Evolutionary conservation across 2,888 invertebrate species (phyloP).

Genomic region (Megamerina dolium): DNA sequence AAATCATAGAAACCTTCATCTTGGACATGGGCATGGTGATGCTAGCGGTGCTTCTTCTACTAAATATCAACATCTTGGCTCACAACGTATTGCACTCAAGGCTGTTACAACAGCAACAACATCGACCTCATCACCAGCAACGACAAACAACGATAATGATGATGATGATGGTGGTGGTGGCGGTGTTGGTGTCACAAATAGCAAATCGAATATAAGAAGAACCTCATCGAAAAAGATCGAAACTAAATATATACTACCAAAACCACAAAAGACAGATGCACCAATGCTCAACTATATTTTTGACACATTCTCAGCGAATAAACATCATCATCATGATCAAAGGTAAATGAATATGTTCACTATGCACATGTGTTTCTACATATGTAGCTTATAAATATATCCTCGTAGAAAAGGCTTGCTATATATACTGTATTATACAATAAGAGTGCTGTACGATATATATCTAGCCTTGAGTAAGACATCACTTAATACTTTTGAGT

Average conservation of each 20-base stretch:
- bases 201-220: slow-evolving; percentile 17
- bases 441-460: too few species aligned
- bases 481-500: too few species aligned
- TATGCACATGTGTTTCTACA: background rate
- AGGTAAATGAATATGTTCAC: slow-evolving; percentile 50
- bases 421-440: background rate
- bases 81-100: slow-evolving; percentile 30
- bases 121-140: background rate
- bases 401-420: background rate
- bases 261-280: slow-evolving; percentile 57
- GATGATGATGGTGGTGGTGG: slow-evolving; percentile 1
- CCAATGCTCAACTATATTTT: slow-evolving; percentile 71
- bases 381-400: background rate
- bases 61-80: slow-evolving; percentile 35
- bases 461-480: too few species aligned
- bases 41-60: slow-evolving; percentile 16
- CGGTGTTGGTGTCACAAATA: slow-evolving; percentile 1
- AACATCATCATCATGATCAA: slow-evolving; percentile 64
- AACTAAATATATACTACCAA: slow-evolving; percentile 47
- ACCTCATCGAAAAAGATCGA: slow-evolving; percentile 34
- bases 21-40: slow-evolving; percentile 7
- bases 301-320: slow-evolving; percentile 62
- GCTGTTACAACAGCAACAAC: slow-evolving; percentile 12
- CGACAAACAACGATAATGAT: slow-evolving; percentile 1
- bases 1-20: slow-evolving; percentile 5